Evolutionary conservation across 2,797 vertebrate species (phyloP), one percentile per base, ranked within the genome.

Genomic region (Rhinatrema bivittatum): DNA sequence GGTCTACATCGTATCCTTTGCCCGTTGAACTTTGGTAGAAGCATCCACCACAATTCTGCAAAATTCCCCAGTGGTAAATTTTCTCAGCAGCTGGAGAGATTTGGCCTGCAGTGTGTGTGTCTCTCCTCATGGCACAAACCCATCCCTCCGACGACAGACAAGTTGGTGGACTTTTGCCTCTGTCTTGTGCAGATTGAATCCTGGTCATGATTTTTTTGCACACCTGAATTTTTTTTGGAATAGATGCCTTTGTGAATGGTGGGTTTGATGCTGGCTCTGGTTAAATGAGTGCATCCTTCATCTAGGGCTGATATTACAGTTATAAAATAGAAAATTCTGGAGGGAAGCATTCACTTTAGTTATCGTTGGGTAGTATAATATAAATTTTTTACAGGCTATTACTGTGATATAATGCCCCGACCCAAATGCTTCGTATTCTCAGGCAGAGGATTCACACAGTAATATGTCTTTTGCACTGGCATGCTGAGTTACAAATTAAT

Each of bases 311-410:
- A 41, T 55, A 36, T 63, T 42, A 31, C 43, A 15, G 9, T 42
- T 59, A 40, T 26, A 31, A 64, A 35, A 6, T 3, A 23, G 5
- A 5, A 3, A 6, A 41, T 52, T 41, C 43, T 57, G 46, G 56
- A 48, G 53, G 60, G 52, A 52, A 29, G 25, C 15, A 29, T 56
- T 64, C 19, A 2, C 2, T 44, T 60, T 55, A 60, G 57, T 55
- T 52, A 51, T 48, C 34, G 67, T 41, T 47, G 43, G 64, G 41
- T 4, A 1, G 50, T 33, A 20, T 48, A 51, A 46, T 46, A 20
- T 40, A 44, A 56, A 46, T 55, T 49, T 58, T 66, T 60, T 61
- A 46, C 39, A 39, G 44, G 42, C 11, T 34, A 10, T 51, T 53
- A 37, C 14, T 31, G 30, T 32, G 45, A 55, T 51, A 29, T 3